These are phyloP conservation scores for Scaptomyza graminum DNA, from an alignment of 1,140 invertebrate genomes.

Conservation along the genomic window DNA sequence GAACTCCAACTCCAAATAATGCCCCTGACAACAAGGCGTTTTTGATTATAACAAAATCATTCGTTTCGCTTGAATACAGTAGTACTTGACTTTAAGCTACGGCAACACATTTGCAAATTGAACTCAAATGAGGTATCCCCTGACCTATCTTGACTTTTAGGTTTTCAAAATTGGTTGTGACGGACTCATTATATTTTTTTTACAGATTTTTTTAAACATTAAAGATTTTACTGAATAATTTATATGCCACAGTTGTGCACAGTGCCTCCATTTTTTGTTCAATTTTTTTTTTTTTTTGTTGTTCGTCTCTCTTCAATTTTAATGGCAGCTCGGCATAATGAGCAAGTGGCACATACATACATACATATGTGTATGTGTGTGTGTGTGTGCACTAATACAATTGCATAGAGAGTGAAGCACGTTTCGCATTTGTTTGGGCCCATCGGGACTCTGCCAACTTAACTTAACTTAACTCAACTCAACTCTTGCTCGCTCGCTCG, in stretches of 20 bases:
- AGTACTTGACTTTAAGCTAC: too few relatives aligned
- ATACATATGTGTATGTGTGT: neutral
- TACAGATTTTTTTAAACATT: too few relatives aligned
- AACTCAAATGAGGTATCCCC: too few relatives aligned
- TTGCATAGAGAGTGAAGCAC: constrained; percentile 23
- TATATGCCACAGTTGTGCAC: constrained; percentile 36
- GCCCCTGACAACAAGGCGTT: too few relatives aligned
- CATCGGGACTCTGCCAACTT: constrained; percentile 50
- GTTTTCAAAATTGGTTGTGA: too few relatives aligned
- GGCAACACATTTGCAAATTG: too few relatives aligned
- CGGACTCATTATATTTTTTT: too few relatives aligned
- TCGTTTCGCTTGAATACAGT: too few relatives aligned
- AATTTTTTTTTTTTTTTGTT: constrained; percentile 6
- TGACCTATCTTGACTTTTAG: too few relatives aligned
- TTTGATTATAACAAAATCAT: too few relatives aligned
- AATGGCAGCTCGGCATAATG: constrained; percentile 72
- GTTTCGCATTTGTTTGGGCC: constrained; percentile 60
- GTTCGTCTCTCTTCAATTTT: constrained; percentile 63
- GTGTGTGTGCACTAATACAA: neutral
- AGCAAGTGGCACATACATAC: constrained; percentile 47
- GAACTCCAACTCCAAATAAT: too few relatives aligned
- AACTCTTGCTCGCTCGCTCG: neutral
- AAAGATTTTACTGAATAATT: neutral
- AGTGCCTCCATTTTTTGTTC: constrained; percentile 15
- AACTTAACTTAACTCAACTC: neutral